Base-by-base conservation (phyloP, 2,888 invertebrate genomes). In the Calameuta filiformis region DNA sequence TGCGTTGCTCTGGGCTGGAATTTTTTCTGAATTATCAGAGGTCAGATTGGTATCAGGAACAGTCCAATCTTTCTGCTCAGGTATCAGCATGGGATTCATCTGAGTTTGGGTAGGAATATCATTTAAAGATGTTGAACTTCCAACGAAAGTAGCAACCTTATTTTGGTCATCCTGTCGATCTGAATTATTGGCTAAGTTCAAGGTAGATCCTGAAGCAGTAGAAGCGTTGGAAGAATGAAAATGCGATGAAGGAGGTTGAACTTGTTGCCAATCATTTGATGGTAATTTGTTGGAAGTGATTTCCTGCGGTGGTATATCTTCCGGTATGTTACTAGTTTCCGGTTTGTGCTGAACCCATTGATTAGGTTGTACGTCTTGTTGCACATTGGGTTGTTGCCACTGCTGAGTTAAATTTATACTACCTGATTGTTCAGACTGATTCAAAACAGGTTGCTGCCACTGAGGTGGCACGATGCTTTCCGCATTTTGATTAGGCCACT, bases 161-260 rank as follows among this genome's bases (percentile, higher is more conserved):
- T 87, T 89, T 6, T 85, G 83, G 31, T 88, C 89, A n/a, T 87
- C 88, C 0, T 80, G 68, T 2, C 81, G 82, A 74, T 87, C 87
- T 0, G 83, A 79, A 69, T 68, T 79, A 69, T 82, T 83, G 0
- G 84, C 82, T 77, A 84, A 81, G 77, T 85, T 87, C 31, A 85
- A 81, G 40, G 82, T 80, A 35, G 87, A 82, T 69, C 87, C 87
- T n/a, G 85, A 81, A 12, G 84, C 80, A 23, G 88, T 83, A 4
- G 86, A 82, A 4, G 81, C 81, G 11, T 83, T 84, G 3, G 87
- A 82, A 23, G 86, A 81, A 11, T 84, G 80, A 40, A 86, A 85
- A 69, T 87, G 85, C 1, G 82, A 81, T 11, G 83, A 75, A 3
- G 84, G 83, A 12, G 84, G 78, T 68, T 85, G 83, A 56, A 84